These are phyloP conservation scores for Sclerurus mexicanus DNA, from an alignment of 2,113 vertebrate genomes.

Conservation along the genomic window DNA sequence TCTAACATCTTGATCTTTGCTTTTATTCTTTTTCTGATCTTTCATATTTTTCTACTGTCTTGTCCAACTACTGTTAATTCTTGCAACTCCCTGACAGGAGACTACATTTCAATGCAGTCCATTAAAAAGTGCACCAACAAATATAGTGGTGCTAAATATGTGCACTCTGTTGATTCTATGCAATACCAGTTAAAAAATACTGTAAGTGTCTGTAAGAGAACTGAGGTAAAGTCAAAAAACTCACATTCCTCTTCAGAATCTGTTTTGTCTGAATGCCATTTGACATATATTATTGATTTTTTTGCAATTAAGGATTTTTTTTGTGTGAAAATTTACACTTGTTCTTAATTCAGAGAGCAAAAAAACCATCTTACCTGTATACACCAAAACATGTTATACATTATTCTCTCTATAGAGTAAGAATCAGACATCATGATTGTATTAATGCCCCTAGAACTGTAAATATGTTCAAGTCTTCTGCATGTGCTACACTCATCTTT, in stretches of 20 bases:
- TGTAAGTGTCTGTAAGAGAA: neutral
- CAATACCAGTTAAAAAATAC: neutral
- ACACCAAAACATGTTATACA: neutral
- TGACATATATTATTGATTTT: neutral
- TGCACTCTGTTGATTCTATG: neutral
- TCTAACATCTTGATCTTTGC: neutral
- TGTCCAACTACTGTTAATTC: neutral
- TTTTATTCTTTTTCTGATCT: neutral
- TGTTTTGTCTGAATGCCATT: neutral
- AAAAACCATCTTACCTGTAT: neutral
- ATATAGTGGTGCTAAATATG: neutral
- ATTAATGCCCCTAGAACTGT: neutral
- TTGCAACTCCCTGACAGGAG: neutral
- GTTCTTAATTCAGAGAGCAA: neutral
- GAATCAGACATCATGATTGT: neutral
- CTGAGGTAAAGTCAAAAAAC: neutral
- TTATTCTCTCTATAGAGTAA: neutral
- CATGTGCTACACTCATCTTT: neutral
- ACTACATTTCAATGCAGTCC: neutral
- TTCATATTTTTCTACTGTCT: neutral
- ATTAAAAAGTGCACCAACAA: neutral
- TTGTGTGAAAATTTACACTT: neutral
- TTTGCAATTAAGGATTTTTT: neutral
- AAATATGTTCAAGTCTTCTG: neutral
- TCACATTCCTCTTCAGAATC: neutral